Conservation (phyloP, 2,797 vertebrate species). For the Crenichthys baileyi region DNA sequence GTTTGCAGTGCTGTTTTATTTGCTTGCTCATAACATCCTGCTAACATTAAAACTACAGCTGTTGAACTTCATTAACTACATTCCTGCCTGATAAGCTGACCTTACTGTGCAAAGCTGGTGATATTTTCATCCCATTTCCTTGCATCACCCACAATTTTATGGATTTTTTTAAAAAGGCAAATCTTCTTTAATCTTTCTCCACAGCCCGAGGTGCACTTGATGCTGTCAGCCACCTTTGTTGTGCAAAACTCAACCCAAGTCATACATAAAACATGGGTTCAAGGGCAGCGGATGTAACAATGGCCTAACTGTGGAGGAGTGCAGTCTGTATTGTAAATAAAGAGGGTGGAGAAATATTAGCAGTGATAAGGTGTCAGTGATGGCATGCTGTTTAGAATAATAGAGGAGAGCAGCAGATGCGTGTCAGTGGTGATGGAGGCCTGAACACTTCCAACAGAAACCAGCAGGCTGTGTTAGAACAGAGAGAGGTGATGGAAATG, state of each 20-base stretch:
- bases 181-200: slow-evolving; percentile 9
- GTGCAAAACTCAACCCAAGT: slow-evolving; percentile 17
- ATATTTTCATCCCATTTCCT: slow-evolving; percentile 30
- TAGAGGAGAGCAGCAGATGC: slow-evolving; percentile 45
- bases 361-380: slow-evolving; percentile 50
- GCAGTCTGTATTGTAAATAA: slow-evolving; percentile 21
- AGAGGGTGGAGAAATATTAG: not conserved
- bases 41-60: not conserved
- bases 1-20: not conserved
- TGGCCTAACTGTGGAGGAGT: slow-evolving; percentile 5
- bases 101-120: slow-evolving; percentile 20
- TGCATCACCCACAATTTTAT: slow-evolving; percentile 6
- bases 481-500: not conserved
- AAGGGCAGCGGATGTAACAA: not conserved
- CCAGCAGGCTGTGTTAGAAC: not conserved
- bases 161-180: slow-evolving; percentile 8
- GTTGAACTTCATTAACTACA: not conserved
- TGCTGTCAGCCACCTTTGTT: slow-evolving; percentile 23
- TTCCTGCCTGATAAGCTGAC: not conserved
- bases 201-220: slow-evolving; percentile 1
- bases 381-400: slow-evolving; percentile 39
- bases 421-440: slow-evolving; percentile 36
- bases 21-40: not conserved
- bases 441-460: slow-evolving; percentile 12
- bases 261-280: slow-evolving; percentile 27